Percentiles rank a stretch among this genome's conserved stretches.
phyloP scores from a whole-genome alignment of 2,797 vertebrate genomes.

The Sandelia bainsii region DNA sequence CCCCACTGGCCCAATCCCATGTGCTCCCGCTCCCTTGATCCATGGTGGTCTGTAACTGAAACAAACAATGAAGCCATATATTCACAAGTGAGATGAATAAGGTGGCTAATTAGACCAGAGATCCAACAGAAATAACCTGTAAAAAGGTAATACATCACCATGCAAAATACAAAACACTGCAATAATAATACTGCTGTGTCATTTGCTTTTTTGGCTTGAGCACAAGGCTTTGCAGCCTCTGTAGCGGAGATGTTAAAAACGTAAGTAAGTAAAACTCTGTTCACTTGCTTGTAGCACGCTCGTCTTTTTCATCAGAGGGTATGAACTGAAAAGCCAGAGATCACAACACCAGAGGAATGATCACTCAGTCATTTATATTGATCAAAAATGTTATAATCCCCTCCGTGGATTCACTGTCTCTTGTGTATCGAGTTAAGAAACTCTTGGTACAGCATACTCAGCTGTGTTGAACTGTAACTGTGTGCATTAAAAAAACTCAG shows the following conservation, averaged over 20 bases:
- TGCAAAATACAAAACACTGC: conserved; percentile 58
- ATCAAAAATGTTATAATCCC: conserved; percentile 34
- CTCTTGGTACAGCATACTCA: background rate
- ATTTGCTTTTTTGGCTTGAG: conserved; percentile 54
- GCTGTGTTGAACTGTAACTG: conserved; percentile 13
- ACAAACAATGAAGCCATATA: conserved; percentile 59
- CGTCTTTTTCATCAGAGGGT: conserved; percentile 4
- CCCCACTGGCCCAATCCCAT: conserved; percentile 3
- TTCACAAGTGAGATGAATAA: conserved; percentile 72
- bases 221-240: conserved; percentile 32
- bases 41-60: conserved; percentile 61
- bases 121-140: conserved; percentile 62
- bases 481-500: conserved; percentile 8
- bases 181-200: conserved; percentile 67
- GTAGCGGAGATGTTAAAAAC: conserved; percentile 39
- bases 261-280: conserved; percentile 36
- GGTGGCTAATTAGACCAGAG: conserved; percentile 68
- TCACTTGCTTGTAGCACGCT: conserved; percentile 3
- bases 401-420: conserved; percentile 14
- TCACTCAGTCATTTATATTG: conserved; percentile 20
- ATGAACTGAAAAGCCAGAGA: conserved; percentile 24
- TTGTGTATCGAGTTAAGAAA: background rate
- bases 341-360: conserved; percentile 10
- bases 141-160: conserved; percentile 72
- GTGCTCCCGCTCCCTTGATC: conserved; percentile 42